Base-by-base conservation (phyloP, 2,113 vertebrate genomes). In the Scomber colias region DNA sequence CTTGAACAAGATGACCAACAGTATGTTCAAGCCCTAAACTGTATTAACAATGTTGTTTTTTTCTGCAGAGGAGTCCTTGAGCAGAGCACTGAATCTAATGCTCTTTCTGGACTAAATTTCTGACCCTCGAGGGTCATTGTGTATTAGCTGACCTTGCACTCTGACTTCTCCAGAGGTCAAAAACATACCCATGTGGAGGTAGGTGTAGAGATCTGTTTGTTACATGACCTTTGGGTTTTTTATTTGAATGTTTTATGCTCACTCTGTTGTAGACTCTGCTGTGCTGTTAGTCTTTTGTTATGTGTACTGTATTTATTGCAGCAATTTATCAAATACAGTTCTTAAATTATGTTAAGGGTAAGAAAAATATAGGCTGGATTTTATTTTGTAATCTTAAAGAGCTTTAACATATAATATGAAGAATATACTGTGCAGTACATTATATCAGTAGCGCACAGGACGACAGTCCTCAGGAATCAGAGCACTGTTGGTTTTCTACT, bases 401-500 rank as follows among this genome's bases (percentile, higher is more conserved):
- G 1, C 14, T 45, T 7, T 40, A 40, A 40, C 35, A 40, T 16
- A 27, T 14, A 57, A 17, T 45, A 60, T 59, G 17, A 53, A 45
- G 14, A 49, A 48, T 49, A 66, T 24, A 63, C 35, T 40, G 35
- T 40, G 9, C 19, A 48, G 5, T 48, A 30, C 27, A 67, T 54
- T 11, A 31, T 13, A 24, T 27, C 10, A 50, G 48, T 11, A 19
- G 68, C 60, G 10, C 55, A 51, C 12, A 61, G 44, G 11, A 21
- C 30, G 19, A 44, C 17, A 16, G 24, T 45, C 50, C 35, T n/a
- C 19, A 16, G 53, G 56, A 50, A 53, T 27, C 40, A 19, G 62
- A 79, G 49, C 27, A 15, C 31, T 65, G 9, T 21, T 65, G 24
- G 31, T 65, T 86, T 71, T 82, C 63, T 65, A 54, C 21, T 62